phyloP scores from a whole-genome alignment of 2,888 invertebrate species.

The Ommatoiulus sabulosus region DNA sequence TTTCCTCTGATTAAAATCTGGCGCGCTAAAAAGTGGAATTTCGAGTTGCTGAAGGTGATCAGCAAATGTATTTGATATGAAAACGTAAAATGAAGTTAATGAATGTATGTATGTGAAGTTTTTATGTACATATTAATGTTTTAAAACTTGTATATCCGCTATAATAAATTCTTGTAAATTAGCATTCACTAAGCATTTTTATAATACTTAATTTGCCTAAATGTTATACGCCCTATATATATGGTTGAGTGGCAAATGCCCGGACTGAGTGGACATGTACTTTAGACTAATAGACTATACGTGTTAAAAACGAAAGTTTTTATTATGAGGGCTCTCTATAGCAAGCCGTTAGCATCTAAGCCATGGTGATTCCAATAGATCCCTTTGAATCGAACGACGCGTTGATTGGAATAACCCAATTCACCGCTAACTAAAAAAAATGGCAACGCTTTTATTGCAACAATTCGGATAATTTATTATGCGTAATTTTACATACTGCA shows the following conservation, averaged over 20 bases:
- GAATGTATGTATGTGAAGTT: constrained; percentile 29
- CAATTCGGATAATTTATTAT: neutral
- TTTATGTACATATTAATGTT: constrained; percentile 16
- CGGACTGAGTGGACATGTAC: too few relatives aligned
- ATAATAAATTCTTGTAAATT: constrained; percentile 30
- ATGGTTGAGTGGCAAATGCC: neutral
- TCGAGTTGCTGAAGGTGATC: constrained; percentile 13
- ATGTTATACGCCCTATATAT: neutral
- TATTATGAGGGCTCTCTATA: too few relatives aligned
- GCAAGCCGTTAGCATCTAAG: too few relatives aligned
- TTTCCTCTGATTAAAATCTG: neutral
- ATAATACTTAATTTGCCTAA: neutral
- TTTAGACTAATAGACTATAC: too few relatives aligned
- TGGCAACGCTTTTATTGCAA: neutral
- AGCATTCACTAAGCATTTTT: neutral
- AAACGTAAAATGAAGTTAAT: neutral
- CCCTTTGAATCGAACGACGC: too few relatives aligned
- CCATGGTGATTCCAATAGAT: too few relatives aligned
- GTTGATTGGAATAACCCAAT: too few relatives aligned
- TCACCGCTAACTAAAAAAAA: neutral
- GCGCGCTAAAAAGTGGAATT: neutral
- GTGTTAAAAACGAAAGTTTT: too few relatives aligned
- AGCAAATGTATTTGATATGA: neutral
- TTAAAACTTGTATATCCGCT: constrained; percentile 16
- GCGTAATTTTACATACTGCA: neutral